Base-by-base conservation (phyloP, 2,113 vertebrate species). In the Ptilorrhoa leucosticta region DNA sequence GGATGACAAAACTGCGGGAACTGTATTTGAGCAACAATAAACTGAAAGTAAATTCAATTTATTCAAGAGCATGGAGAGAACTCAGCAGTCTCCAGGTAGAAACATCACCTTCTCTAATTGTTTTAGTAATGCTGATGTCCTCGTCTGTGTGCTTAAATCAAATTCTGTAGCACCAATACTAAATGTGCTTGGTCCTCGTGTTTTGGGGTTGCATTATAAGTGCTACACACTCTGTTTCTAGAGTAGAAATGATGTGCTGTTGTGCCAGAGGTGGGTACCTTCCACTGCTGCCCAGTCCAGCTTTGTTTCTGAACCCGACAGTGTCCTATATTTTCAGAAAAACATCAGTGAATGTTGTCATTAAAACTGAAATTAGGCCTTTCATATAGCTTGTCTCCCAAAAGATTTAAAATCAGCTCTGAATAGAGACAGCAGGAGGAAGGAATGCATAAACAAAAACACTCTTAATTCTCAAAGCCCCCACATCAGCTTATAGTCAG, bases 1-100 rank as follows among this genome's bases (percentile, higher is more conserved):
- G 99, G 81, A 99, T 99, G 99, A 97, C 97, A 89, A 99, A 99
- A 73, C 98, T 99, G 50, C 98, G 89, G 11, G 99, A 99, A 95
- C 96, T 99, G 26, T 98, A 99, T 97, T 96, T 99, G 89, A 98
- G 98, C 16, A 95, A 98, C 90, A 99, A 99, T 97, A 97, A 98
- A 85, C 97, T 99, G 57, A 99, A 98, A 89, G 95, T 98, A 70
- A 98, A 98, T 91, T 99, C 99, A 23, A 96, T 99, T 94, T 98
- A 99, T 89, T 98, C 98, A 65, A 98, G 98, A 44, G 99, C 99
- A 3, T 99, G 99, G 99, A 98, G 97, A 79, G 99, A 99, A 86
- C 98, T 99, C 28, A 96, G 94, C 44, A 96, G 97, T 13, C 99
- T 99, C 57, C 99, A 98, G 97, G 99, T 99, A 97, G 78, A 92